Percentiles rank a stretch among this genome's conserved stretches.
phyloP scores from a whole-genome alignment of 2,113 vertebrate genomes.

The Hypocryptadius cinnamomeus region DNA sequence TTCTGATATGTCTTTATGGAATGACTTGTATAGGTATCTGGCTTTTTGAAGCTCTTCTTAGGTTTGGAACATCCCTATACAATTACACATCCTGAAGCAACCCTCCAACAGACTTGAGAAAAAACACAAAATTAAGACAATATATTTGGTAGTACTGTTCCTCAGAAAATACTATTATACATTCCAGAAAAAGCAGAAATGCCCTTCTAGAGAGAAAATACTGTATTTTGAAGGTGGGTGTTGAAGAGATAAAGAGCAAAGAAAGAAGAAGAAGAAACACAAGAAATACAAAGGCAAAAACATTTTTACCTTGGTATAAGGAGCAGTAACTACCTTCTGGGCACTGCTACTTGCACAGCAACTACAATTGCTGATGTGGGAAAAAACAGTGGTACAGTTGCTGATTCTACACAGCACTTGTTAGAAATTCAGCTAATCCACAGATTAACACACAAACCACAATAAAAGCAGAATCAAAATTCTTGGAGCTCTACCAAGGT shows the following conservation, averaged over 20 bases:
- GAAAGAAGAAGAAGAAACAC: not conserved
- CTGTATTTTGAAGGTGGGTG: not conserved
- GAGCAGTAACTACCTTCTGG: not conserved
- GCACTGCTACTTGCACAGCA: not conserved
- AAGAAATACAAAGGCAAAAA: not conserved
- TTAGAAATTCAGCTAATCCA: not conserved
- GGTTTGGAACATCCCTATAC: not conserved
- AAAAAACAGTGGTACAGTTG: not conserved
- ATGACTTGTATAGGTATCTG: not conserved
- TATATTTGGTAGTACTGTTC: not conserved
- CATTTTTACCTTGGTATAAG: not conserved
- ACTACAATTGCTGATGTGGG: not conserved
- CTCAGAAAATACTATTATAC: not conserved
- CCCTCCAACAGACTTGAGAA: not conserved
- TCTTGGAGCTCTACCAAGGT: not conserved
- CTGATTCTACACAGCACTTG: not conserved
- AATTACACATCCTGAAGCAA: not conserved
- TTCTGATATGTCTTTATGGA: not conserved
- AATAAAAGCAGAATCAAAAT: not conserved
- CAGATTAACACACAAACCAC: not conserved
- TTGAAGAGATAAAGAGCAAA: not conserved
- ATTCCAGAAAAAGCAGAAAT: not conserved
- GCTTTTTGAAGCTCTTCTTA: not conserved
- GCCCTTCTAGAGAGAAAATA: not conserved
- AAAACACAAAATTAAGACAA: not conserved